These are phyloP conservation scores for Otocyon megalotis DNA, from an alignment of 2,113 vertebrate species.

Conservation along the genomic window DNA sequence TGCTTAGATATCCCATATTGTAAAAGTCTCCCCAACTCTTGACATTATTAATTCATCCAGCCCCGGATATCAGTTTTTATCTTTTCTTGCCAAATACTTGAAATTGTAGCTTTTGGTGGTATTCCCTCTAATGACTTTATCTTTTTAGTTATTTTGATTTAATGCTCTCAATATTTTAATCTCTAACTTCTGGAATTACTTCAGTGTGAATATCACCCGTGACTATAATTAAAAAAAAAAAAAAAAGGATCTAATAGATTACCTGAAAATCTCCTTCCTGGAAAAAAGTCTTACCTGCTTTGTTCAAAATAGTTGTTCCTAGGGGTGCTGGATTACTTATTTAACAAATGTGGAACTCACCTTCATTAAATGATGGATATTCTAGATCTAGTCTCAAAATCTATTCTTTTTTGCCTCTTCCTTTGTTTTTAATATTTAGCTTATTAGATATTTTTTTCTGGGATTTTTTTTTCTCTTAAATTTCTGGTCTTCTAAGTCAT, in stretches of 20 bases:
- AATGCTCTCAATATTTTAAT: conserved; percentile 2
- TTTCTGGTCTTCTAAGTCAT: background rate
- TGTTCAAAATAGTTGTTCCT: background rate
- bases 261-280: background rate
- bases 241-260: background rate
- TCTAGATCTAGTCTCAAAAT: background rate
- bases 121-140: background rate
- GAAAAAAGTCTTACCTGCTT: background rate
- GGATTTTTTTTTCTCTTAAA: background rate
- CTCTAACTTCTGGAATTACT: background rate
- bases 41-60: background rate
- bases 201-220: background rate
- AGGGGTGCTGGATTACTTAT: background rate
- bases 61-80: background rate
- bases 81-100: background rate
- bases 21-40: background rate
- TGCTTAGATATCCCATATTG: background rate
- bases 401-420: background rate
- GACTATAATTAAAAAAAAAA: background rate
- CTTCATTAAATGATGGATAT: background rate
- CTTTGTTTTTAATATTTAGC: background rate
- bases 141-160: background rate
- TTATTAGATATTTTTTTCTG: background rate
- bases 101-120: background rate
- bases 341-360: background rate